phyloP scores from a whole-genome alignment of 2,888 invertebrate genomes.

The Monoplex corrugatus region DNA sequence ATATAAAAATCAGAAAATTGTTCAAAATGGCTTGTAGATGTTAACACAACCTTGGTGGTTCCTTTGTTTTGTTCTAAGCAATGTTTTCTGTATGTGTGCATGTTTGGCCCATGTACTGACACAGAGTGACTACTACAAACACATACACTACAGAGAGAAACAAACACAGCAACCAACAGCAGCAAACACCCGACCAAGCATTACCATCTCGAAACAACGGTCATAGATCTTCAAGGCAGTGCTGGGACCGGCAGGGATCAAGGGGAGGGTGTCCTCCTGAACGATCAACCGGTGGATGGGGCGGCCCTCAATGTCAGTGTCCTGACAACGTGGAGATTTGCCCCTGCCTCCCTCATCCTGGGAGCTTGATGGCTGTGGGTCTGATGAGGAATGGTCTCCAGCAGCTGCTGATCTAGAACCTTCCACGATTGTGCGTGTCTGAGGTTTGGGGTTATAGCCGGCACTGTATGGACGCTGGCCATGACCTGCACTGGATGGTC shows the following conservation, averaged over 20 bases:
- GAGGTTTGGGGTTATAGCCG: neutral
- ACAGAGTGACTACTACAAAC: no score
- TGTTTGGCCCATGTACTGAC: no score
- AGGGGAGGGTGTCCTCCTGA: slow-evolving; percentile 45
- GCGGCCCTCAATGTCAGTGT: slow-evolving; percentile 41
- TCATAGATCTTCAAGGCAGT: slow-evolving; percentile 44
- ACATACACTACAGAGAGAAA: no score
- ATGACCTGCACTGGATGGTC: neutral
- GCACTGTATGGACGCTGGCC: slow-evolving; percentile 36
- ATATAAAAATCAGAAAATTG: no score
- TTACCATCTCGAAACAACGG: slow-evolving; percentile 40
- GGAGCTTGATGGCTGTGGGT: neutral
- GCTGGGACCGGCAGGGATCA: slow-evolving; percentile 39
- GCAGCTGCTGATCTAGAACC: neutral
- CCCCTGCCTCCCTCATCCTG: neutral
- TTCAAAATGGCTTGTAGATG: no score
- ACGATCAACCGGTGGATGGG: slow-evolving; percentile 54
- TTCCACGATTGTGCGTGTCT: neutral
- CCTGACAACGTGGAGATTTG: slow-evolving; percentile 41
- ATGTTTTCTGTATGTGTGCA: no score
- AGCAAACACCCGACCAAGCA: neutral
- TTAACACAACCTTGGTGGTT: no score
- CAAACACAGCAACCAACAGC: no score
- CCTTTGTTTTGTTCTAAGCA: no score
- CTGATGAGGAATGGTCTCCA: neutral